Conservation (phyloP, 92 coral and sea anemone species). For the Meandrina meandrites region DNA sequence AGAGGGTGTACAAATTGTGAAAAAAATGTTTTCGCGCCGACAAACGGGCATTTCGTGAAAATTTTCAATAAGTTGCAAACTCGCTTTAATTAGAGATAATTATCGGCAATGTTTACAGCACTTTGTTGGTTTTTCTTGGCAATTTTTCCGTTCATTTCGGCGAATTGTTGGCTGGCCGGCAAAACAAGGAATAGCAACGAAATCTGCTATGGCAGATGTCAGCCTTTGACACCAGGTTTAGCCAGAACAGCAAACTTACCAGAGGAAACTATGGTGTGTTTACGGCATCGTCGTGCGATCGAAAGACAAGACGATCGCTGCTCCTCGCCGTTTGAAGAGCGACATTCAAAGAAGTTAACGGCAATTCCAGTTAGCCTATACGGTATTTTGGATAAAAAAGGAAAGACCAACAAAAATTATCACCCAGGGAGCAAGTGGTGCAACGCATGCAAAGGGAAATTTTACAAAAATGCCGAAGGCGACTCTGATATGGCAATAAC, state of each 20-base stretch:
- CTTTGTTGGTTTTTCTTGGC: background rate
- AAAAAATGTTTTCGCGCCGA: background rate
- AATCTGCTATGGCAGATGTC: background rate
- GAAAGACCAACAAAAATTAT: background rate
- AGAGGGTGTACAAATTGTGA: background rate
- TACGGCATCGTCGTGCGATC: background rate
- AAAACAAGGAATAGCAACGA: slow-evolving; percentile 1
- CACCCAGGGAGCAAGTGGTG: slow-evolving; percentile 18
- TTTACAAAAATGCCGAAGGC: background rate
- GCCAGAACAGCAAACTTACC: background rate
- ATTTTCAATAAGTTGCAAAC: slow-evolving; percentile 1
- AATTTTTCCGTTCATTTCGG: background rate
- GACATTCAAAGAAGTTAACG: background rate
- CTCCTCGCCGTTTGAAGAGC: background rate
- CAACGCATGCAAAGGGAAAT: background rate
- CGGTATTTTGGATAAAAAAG: background rate
- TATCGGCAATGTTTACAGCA: background rate
- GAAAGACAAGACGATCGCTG: slow-evolving; percentile 12
- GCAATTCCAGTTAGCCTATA: background rate
- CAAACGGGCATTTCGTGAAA: background rate
- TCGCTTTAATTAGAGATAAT: background rate
- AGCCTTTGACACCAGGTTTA: background rate
- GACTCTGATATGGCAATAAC: background rate
- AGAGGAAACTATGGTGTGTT: background rate
- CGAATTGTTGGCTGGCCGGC: background rate